These are phyloP conservation scores for Nylanderia fulva DNA, from an alignment of 1,140 invertebrate genomes.

Conservation along the genomic window DNA sequence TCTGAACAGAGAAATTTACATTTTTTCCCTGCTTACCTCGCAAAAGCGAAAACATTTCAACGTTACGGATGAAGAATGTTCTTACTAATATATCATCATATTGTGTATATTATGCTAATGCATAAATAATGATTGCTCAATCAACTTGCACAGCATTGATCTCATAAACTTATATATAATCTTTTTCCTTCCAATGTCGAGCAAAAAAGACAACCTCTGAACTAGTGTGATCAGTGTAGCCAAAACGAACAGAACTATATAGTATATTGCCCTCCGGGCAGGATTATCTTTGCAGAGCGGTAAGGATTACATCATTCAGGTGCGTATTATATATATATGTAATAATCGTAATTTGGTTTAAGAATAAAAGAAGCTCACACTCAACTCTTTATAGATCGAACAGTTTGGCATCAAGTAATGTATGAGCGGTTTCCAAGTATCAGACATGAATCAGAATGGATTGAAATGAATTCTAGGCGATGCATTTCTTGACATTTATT, in stretches of 20 bases:
- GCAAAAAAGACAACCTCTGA: too few species aligned
- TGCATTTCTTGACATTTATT: background rate
- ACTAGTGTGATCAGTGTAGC: too few species aligned
- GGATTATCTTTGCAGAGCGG: too few species aligned
- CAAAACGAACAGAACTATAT: too few species aligned
- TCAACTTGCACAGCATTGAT: background rate
- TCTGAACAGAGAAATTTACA: slow-evolving; percentile 54
- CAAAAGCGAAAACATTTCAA: slow-evolving; percentile 46
- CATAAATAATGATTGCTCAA: background rate
- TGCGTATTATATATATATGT: too few species aligned
- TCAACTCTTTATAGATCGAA: background rate
- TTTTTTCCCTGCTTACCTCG: slow-evolving; percentile 47
- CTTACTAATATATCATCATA: slow-evolving; percentile 1
- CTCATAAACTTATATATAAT: background rate
- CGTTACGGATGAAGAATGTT: slow-evolving; percentile 15
- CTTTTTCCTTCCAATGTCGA: too few species aligned
- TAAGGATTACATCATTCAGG: too few species aligned
- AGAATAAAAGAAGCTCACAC: background rate
- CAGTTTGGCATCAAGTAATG: background rate
- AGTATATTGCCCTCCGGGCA: too few species aligned
- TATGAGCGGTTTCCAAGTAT: background rate
- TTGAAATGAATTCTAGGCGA: background rate
- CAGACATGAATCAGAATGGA: too few species aligned
- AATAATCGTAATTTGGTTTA: too few species aligned
- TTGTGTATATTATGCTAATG: slow-evolving; percentile 19